Evolutionary conservation across 2,113 vertebrate species (phyloP).

Genomic region (human (Homo sapiens)): GRCh38 chr7:133063001-133063500

Average conservation of each 20-base stretch:
- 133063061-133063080: background rate
- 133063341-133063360: accelerated
- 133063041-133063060: background rate
- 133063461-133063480: background rate
- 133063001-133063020: background rate
- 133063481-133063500: background rate
- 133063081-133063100: background rate
- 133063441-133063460: background rate
- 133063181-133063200: background rate
- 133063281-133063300: accelerated
- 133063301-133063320: background rate
- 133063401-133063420: background rate
- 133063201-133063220: background rate
- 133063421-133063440: background rate
- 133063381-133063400: background rate
- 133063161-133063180: slow-evolving; percentile 24
- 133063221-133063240: background rate
- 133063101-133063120: background rate
- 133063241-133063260: background rate
- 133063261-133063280: background rate
- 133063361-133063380: background rate
- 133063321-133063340: background rate
- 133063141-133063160: background rate
- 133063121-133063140: background rate
- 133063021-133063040: background rate